A percentile compares a stretch with the other conserved stretches of the same genome.
Conservation (phyloP, 2,888 invertebrate genomes). For the Serrognathus titanus region DNA sequence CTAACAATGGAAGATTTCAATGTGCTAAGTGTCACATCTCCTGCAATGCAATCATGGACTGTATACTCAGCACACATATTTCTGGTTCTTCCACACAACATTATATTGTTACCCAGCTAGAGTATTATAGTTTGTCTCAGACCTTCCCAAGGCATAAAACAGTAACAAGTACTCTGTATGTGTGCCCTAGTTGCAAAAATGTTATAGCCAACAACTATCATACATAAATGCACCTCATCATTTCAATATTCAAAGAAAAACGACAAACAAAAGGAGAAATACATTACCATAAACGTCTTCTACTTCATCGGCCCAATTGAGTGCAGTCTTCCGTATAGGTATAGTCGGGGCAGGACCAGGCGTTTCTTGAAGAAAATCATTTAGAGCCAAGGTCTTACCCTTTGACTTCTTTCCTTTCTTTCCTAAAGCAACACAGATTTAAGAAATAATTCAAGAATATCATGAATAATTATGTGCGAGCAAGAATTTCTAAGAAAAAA, state of each 20-base stretch:
- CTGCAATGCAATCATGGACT: slow-evolving; percentile 54
- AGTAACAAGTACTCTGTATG: slow-evolving; percentile 61
- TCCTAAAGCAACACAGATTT: slow-evolving; percentile 51
- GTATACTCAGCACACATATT: slow-evolving; percentile 53
- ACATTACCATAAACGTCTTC: slow-evolving; percentile 73
- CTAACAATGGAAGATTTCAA: slow-evolving; percentile 71
- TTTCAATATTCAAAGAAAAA: neutral
- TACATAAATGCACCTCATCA: slow-evolving; percentile 17
- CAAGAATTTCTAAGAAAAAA: neutral
- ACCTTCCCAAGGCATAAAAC: slow-evolving; percentile 71
- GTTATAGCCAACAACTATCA: slow-evolving; percentile 55
- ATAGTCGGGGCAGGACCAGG: slow-evolving; percentile 55
- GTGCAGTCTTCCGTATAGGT: slow-evolving; percentile 55
- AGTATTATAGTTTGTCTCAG: slow-evolving; percentile 69
- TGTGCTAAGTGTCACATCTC: slow-evolving; percentile 50
- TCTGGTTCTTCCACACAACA: slow-evolving; percentile 73
- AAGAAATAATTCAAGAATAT: slow-evolving; percentile 11
- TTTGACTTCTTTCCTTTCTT: slow-evolving; percentile 85
- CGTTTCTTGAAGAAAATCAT: slow-evolving; percentile 73
- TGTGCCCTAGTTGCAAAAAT: slow-evolving; percentile 74
- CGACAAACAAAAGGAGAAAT: slow-evolving; percentile 1
- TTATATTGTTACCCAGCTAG: slow-evolving; percentile 67
- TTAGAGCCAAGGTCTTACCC: slow-evolving; percentile 77
- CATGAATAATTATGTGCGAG: neutral
- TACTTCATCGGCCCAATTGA: slow-evolving; percentile 76